phyloP scores from a whole-genome alignment of 1,140 invertebrate species.

The Matsumurasca onukii region DNA sequence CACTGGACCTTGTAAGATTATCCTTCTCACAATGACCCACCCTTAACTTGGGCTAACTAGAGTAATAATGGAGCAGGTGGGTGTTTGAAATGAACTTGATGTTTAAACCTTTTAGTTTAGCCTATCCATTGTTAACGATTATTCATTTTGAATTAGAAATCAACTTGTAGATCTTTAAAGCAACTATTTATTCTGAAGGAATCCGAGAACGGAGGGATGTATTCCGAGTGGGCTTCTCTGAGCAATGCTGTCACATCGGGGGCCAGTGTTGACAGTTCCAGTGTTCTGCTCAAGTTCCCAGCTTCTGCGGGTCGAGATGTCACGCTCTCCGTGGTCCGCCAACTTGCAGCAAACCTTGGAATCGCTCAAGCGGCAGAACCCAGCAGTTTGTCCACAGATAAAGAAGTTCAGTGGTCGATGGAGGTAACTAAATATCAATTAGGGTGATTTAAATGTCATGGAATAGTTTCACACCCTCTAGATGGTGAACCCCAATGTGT shows the following conservation, averaged over 20 bases:
- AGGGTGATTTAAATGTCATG: constrained; percentile 15
- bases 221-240: constrained; percentile 82
- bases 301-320: constrained; percentile 76
- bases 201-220: constrained; percentile 67
- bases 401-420: constrained; percentile 90
- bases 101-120: too few relatives aligned
- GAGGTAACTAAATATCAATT: constrained; percentile 67
- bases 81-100: too few relatives aligned
- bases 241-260: constrained; percentile 65
- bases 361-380: constrained; percentile 74
- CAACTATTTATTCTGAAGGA: too few relatives aligned
- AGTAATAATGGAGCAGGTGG: too few relatives aligned
- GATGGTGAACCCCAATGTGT: too few relatives aligned
- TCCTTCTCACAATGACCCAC: too few relatives aligned
- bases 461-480: too few relatives aligned
- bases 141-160: too few relatives aligned
- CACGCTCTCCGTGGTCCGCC: constrained; percentile 78
- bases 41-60: too few relatives aligned
- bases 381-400: constrained; percentile 70
- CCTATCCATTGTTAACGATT: too few relatives aligned
- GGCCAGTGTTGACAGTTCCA: constrained; percentile 58
- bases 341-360: constrained; percentile 74
- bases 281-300: constrained; percentile 86
- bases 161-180: too few relatives aligned
- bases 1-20: too few relatives aligned